Percentiles rank a stretch among this genome's conserved stretches.
Evolutionary conservation across 37 sponge, comb jelly and placozoan species (phyloP).

Genomic region (Oopsacas minuta): DNA sequence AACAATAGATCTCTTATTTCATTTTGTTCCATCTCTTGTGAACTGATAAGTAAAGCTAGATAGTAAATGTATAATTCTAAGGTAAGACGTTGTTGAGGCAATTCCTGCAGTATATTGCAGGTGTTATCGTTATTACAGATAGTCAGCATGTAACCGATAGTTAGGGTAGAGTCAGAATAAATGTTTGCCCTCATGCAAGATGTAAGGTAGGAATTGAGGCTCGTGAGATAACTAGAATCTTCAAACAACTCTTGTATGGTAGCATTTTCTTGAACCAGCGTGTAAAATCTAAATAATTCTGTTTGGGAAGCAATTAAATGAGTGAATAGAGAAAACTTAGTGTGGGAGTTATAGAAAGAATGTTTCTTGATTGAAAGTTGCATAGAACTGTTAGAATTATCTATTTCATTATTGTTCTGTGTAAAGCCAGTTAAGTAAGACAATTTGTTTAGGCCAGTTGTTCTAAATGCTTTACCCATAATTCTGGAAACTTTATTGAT

Average conservation of each 20-base stretch:
- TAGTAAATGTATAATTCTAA: not conserved
- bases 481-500: not conserved
- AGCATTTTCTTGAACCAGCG: not conserved
- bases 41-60: not conserved
- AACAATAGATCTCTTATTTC: not conserved
- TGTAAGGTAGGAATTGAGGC: not conserved
- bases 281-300: not conserved
- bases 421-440: not conserved
- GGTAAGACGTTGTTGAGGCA: not conserved
- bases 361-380: not conserved
- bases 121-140: not conserved
- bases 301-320: not conserved
- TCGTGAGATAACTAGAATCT: not conserved
- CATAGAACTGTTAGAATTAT: not conserved
- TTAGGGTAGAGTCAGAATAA: not conserved
- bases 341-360: not conserved
- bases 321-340: not conserved
- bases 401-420: not conserved
- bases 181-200: not conserved
- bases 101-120: not conserved
- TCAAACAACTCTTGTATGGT: not conserved
- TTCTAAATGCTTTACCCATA: constrained; percentile 2
- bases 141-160: not conserved
- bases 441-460: not conserved
- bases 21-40: not conserved